Base-by-base conservation (phyloP, 2,888 invertebrate species). In the Drosophila emarginata region DNA sequence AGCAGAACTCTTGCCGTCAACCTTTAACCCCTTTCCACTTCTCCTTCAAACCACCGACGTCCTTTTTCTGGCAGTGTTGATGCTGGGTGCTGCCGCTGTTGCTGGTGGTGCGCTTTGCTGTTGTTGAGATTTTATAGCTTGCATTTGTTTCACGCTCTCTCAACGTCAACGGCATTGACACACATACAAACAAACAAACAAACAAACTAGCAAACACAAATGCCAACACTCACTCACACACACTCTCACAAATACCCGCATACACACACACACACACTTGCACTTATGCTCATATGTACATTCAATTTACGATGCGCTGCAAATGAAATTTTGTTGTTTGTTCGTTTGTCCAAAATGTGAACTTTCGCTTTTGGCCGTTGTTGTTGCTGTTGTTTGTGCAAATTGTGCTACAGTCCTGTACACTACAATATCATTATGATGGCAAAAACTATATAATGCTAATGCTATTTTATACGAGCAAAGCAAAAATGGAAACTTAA, bases 121-220 rank as follows among this genome's bases (percentile, higher is more conserved):
- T 76, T 78, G 76, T 84, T 81, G 86, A 89, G 88, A 88, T 84
- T 89, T 87, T 89, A 89, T 89, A 82, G 86, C 88, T 70, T 76
- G 82, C 82, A 88, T 83, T 83, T 83, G 89, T 83, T 83, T 83
- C 85, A 88, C 82, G 89, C 89, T 88, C 87, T 87, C 87, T 83
- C 85, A 87, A 87, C 88, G 81, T 84, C 82, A 72, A 80, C 81
- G 82, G 82, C 82, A 82, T 82, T 82, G 82, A 88, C 82, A 82
- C 84, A 82, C 81, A 87, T 82, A 79, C 82, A 76, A 60, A 59
- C 37, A 64, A 36, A 37, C 45, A 59, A 36, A 36, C 50, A 60
- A 71, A 50, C 61, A 70, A 71, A 76, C 77, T 45, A 45, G 54
- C 53, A 63, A 72, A 57, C 36, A 72, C 50, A 63, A 76, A 78